Evolutionary conservation across 2,888 invertebrate genomes (phyloP), one percentile per base, ranked within the genome.

Genomic region (Tachina lurida): DNA sequence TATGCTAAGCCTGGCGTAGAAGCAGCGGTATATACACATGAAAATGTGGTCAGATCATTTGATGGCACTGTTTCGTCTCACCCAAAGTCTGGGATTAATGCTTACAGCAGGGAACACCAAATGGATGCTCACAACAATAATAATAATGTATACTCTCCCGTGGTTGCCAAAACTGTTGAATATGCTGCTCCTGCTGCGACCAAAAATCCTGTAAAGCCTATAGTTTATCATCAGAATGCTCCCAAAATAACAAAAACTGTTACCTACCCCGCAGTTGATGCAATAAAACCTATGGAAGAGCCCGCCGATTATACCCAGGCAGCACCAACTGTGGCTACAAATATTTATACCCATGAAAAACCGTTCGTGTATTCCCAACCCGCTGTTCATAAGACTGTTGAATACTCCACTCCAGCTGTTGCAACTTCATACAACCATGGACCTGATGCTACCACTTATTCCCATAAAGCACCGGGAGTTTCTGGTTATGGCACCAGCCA

Each of bases 31-130:
- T 89, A 93, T 85, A 92, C 94, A 70, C 94, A 94, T 78, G 94
- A 95, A 91, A 94, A 94, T 91, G 94, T 94, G 75, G 90, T 94
- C 77, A 93, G 95, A 84, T 94, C 94, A 39, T 93, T 94, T 84
- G 95, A 94, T 84, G 92, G 92, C 87, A 94, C 94, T 88, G 93
- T 95, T 7, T 94, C 95, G 77, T 93, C 93, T 89, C 93, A 94
- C 93, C 93, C 94, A 88, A 95, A 95, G 91, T 94, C 94, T 75
- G 94, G 94, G 45, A 94, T 95, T 89, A 94, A 94, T 71, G 94
- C 95, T 77, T 95, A 94, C 93, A 94, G 94, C 87, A 94, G 94
- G 89, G 94, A 95, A 47, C 94, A 94, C 90, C 95, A 95, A 92
- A 76, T 89, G 47, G 91, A 95, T 87, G 94, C 94, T 74, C 94